These are phyloP conservation scores for Mallotus villosus DNA, from an alignment of 2,797 vertebrate species.

Conservation along the genomic window DNA sequence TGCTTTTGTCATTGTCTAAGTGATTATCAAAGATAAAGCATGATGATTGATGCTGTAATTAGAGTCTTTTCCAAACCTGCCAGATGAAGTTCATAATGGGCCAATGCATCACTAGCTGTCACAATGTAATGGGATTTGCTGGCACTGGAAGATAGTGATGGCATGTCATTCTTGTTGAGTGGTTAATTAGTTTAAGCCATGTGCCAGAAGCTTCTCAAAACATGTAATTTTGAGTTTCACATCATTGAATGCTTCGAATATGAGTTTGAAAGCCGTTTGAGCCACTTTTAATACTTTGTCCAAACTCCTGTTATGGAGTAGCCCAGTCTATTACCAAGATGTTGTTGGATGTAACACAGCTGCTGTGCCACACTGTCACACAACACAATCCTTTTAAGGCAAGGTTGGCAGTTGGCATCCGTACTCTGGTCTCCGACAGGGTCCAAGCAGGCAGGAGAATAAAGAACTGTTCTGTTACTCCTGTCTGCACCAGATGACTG, in stretches of 20 bases:
- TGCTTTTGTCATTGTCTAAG: neutral
- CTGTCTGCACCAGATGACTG: neutral
- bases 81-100: conserved; percentile 13
- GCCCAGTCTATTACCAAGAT: neutral
- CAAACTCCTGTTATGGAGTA: neutral
- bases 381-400: conserved; percentile 39
- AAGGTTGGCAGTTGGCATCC: conserved; percentile 25
- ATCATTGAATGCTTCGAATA: neutral
- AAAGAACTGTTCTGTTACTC: conserved; percentile 14
- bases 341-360: neutral
- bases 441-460: neutral
- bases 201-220: neutral
- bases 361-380: neutral
- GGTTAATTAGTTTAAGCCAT: neutral
- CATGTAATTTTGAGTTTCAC: neutral
- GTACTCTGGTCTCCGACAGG: neutral
- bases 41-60: conserved; percentile 14
- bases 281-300: too few relatives aligned
- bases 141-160: neutral
- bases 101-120: conserved; percentile 1
- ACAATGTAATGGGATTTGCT: neutral
- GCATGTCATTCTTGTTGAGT: neutral
- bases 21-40: conserved; percentile 12
- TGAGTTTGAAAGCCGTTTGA: neutral
- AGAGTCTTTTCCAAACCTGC: conserved; percentile 6